Evolutionary conservation across 2,797 vertebrate genomes (phyloP).

Genomic region (Falco novaeseelandiae): DNA sequence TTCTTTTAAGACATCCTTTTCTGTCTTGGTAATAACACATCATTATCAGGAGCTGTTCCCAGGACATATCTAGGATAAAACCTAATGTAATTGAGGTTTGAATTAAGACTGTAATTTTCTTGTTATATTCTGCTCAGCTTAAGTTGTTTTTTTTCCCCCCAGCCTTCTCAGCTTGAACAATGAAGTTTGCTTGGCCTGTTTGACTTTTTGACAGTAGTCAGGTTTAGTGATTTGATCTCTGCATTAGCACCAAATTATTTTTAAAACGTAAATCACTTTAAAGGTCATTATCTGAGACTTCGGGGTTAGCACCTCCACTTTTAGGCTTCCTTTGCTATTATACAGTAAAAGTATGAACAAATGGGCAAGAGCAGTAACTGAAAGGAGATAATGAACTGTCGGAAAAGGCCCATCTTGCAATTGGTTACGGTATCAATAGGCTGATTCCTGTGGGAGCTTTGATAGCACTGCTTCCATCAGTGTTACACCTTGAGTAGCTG

Average conservation of each 20-base stretch:
- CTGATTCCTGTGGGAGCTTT: background rate
- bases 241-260: background rate
- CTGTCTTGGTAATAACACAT: background rate
- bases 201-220: background rate
- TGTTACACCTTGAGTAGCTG: background rate
- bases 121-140: background rate
- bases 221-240: background rate
- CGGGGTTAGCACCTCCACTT: background rate
- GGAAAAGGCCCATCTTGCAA: background rate
- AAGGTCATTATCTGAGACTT: background rate
- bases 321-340: background rate
- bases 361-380: background rate
- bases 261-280: background rate
- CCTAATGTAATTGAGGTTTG: background rate
- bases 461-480: background rate
- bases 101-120: background rate
- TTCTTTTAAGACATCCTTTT: background rate
- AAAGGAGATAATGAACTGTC: background rate
- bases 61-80: background rate
- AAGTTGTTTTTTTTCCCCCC: no score
- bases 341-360: background rate
- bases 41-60: background rate
- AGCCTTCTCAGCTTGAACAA: background rate
- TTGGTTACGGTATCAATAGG: background rate
- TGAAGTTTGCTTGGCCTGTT: accelerated